These are phyloP conservation scores for Anthopleura xanthogrammica DNA, from an alignment of 92 coral and sea anemone genomes.

Conservation along the genomic window DNA sequence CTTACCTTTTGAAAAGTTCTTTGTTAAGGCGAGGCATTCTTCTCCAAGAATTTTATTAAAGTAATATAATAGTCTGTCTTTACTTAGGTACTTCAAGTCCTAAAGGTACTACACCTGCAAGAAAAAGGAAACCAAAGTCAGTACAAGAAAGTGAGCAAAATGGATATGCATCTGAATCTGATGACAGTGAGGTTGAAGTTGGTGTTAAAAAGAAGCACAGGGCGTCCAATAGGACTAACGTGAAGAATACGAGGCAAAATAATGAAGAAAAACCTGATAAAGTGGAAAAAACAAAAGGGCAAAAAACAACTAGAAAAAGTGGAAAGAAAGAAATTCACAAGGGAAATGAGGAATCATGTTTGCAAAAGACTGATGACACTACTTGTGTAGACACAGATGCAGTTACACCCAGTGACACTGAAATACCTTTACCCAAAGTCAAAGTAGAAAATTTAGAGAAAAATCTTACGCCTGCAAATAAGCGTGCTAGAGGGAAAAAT, in stretches of 20 bases:
- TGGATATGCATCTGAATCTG: not conserved
- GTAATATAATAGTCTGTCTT: not conserved
- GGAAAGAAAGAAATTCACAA: not conserved
- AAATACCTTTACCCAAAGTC: not conserved
- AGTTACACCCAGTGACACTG: not conserved
- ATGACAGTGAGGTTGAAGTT: not conserved
- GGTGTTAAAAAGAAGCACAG: not conserved
- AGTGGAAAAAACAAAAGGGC: not conserved
- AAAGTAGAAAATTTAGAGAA: not conserved
- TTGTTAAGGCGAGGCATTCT: too few relatives aligned
- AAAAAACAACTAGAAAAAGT: not conserved
- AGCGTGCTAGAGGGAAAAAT: not conserved
- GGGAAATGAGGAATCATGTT: not conserved
- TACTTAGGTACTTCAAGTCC: not conserved
- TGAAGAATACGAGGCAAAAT: not conserved
- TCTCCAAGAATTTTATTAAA: not conserved
- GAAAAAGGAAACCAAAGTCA: conserved; percentile 5
- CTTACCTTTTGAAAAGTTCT: too few relatives aligned
- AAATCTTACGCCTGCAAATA: not conserved
- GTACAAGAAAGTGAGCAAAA: not conserved
- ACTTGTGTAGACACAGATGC: not conserved
- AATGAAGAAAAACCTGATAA: not conserved
- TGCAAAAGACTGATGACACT: not conserved
- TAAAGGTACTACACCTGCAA: not conserved
- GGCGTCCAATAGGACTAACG: not conserved